Base-by-base conservation (phyloP, 2,888 invertebrate species). In the Acleris sparsana region DNA sequence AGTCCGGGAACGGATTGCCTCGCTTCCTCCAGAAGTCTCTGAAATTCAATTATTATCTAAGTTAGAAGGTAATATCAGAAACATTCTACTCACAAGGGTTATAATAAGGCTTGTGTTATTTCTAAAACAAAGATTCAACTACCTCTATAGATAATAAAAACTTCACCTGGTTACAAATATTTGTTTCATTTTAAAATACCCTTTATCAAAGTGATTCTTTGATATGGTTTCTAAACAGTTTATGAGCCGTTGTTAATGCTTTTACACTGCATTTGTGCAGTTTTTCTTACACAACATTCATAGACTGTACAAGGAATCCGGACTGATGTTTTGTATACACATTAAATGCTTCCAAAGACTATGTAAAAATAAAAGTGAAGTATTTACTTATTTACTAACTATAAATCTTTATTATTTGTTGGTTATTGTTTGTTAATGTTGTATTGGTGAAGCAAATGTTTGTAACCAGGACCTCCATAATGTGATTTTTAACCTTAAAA, bases 11-110 rank as follows among this genome's bases (percentile, higher is more conserved):
- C 95, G 96, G 81, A 99, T 99, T 74, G 98, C 99, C 0, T 97
- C 97, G 66, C 93, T 99, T 61, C 99, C 99, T 0, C 96, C 97
- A 57, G 98, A 98, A 93, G 98, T 99, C 3, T 98, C 98, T 0
- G 98, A 99, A 94, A 95, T 97, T 5, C 95, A 96, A 73, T 94
- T 97, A 79, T 94, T 99, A 67, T 94, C 96, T 73, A 98, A 98
- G 93, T 93, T 99, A 75, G 95, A 96, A 94, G 97, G 96, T 96
- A 92, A 89, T 44, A 22, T 56, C 53, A 66, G 62, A 76, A 75
- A 72, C 66, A 69, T 73, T 71, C 71, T 76, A 66, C 57, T 66
- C 52, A 62, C 56, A 52, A 44, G 66, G 62, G 66, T 57, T 57
- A 51, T 66, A 39, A 57, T 66, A 62, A 66, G 66, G 44, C 62